Percentiles rank a stretch among this genome's conserved stretches.
Evolutionary conservation across 2,888 invertebrate species (phyloP).

Genomic region (Mythimna loreyi): DNA sequence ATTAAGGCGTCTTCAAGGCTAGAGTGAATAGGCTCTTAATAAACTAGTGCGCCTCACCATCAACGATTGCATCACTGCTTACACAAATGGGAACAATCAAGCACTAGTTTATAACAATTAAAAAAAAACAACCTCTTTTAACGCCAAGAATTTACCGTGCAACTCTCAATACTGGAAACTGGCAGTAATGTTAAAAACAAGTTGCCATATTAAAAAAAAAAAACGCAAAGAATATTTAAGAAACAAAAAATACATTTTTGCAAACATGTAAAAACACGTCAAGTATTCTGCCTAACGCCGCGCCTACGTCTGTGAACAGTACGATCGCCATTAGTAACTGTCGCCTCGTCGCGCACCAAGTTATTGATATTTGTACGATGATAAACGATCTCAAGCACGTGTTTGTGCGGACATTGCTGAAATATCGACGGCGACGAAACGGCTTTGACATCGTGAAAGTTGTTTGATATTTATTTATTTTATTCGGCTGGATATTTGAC

Average conservation of each 20-base stretch:
- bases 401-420: conserved; percentile 69
- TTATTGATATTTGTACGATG: conserved; percentile 87
- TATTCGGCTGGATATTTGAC: conserved; percentile 61
- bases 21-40: too few relatives aligned
- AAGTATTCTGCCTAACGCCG: conserved; percentile 58
- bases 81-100: too few relatives aligned
- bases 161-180: too few relatives aligned
- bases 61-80: too few relatives aligned
- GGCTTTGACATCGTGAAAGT: conserved; percentile 68
- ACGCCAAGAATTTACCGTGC: too few relatives aligned
- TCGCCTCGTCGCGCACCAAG: conserved; percentile 75
- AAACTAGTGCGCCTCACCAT: too few relatives aligned
- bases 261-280: neutral
- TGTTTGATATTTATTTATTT: conserved; percentile 66
- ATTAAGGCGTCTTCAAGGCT: too few relatives aligned
- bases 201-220: too few relatives aligned
- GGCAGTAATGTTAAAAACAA: too few relatives aligned
- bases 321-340: conserved; percentile 80
- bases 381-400: conserved; percentile 80
- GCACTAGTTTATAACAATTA: too few relatives aligned
- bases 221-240: neutral
- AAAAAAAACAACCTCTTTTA: too few relatives aligned
- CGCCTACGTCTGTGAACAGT: conserved; percentile 52
- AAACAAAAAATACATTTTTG: conserved; percentile 10
- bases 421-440: conserved; percentile 69